Evolutionary conservation across 2,888 invertebrate genomes (phyloP), one percentile per base, ranked within the genome.

Genomic region (Mactromeris polynyma): DNA sequence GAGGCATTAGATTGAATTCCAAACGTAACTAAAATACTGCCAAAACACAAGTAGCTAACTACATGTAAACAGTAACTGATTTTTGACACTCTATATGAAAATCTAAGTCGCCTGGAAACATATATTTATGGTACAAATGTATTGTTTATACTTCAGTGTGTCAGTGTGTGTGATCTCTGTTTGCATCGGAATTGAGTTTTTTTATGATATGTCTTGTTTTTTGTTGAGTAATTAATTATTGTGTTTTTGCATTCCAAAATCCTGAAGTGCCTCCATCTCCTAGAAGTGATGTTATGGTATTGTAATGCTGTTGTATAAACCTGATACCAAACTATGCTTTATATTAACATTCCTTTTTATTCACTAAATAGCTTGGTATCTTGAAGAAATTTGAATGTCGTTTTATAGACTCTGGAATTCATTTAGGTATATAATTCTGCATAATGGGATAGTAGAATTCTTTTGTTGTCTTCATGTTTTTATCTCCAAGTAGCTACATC

Each of bases 401-500:
- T 64, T 58, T 54, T 64, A 64, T 26, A 64, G 58, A 64, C 58
- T 21, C 58, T 64, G 58, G 58, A 64, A 64, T 64, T 64, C 26
- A 64, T 26, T 51, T 9, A 64, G 58, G n/a, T n/a, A 46, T 58
- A 26, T 58, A 19, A 58, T 2, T 26, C n/a, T 26, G 26, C 26
- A 11, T 64, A 64, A 64, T 26, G n/a, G n/a, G 26, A n/a, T 26
- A 26, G 26, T 26, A 26, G 58, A 64, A 64, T 64, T n/a, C 26
- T 64, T 64, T 64, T 26, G 58, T 64, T 26, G 58, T 26, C 9
- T 64, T 26, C 58, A 26, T 64, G 26, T 9, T 64, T 64, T 2
- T 6, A n/a, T 64, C 26, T 64, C 58, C n/a, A 21, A 26, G 58
- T 26, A 64, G 26, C 58, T 64, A 26, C 26, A n/a, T 64, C 58